These are phyloP conservation scores for Bergia sp. DNA, from an alignment of 92 coral and sea anemone genomes.

Conservation along the genomic window DNA sequence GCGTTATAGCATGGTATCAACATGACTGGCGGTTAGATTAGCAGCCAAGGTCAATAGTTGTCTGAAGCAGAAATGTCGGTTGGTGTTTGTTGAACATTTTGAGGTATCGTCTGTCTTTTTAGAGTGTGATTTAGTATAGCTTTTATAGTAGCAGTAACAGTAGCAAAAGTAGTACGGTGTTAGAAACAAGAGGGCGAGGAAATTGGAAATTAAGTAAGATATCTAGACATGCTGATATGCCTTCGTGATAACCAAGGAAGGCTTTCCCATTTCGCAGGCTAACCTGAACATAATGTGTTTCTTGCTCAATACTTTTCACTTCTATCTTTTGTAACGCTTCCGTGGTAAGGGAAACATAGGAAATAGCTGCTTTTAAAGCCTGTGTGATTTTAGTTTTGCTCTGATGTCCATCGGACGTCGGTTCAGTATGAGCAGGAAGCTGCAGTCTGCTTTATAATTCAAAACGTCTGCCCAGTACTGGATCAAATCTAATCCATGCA, in stretches of 20 bases:
- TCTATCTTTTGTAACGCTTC: neutral
- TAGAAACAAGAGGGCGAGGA: neutral
- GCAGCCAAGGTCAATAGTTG: neutral
- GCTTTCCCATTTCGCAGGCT: neutral
- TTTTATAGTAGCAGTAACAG: neutral
- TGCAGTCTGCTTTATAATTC: neutral
- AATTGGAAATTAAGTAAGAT: neutral
- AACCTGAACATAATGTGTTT: neutral
- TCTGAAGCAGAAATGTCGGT: neutral
- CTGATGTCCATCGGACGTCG: neutral
- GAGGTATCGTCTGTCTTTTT: neutral
- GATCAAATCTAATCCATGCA: neutral
- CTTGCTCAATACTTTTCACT: neutral
- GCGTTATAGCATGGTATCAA: neutral
- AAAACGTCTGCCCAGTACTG: neutral
- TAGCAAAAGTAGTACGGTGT: neutral
- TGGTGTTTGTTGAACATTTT: neutral
- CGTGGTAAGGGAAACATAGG: neutral
- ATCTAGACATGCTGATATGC: neutral
- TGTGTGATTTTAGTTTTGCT: neutral
- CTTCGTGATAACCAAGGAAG: neutral
- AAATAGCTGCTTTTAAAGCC: neutral
- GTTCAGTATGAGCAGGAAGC: neutral
- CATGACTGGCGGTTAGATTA: neutral
- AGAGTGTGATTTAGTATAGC: neutral